These are phyloP conservation scores for Yponomeuta evonymella DNA, from an alignment of 2,888 invertebrate species.

Conservation along the genomic window DNA sequence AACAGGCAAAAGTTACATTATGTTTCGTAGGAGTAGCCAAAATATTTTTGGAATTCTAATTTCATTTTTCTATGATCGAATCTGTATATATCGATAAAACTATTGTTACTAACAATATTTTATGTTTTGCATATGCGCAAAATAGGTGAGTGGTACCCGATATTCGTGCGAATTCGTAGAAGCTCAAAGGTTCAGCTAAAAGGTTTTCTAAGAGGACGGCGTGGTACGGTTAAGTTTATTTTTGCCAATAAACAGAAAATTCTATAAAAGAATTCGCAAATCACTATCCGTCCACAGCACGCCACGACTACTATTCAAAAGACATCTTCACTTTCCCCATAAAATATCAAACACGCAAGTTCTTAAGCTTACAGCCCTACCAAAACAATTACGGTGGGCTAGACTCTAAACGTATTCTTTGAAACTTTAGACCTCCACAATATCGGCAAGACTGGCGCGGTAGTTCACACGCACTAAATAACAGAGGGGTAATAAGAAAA, in stretches of 20 bases:
- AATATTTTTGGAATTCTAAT: no score
- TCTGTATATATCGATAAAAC: no score
- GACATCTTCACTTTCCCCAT: not conserved
- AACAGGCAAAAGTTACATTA: no score
- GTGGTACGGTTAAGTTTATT: not conserved
- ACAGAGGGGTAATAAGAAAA: constrained; percentile 16
- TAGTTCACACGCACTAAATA: constrained; percentile 16
- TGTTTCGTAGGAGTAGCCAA: no score
- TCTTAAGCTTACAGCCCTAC: not conserved
- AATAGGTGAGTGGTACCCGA: no score
- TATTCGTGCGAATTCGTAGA: no score
- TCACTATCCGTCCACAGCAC: not conserved
- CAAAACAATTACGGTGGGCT: not conserved
- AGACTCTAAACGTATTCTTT: not conserved
- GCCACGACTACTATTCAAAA: not conserved
- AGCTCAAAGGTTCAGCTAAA: no score
- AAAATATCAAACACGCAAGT: not conserved
- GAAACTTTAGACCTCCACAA: not conserved
- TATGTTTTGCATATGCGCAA: no score
- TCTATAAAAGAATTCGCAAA: no score
- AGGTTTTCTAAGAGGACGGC: no score
- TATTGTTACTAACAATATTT: no score
- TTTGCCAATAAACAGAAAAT: not conserved
- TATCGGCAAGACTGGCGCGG: not conserved
- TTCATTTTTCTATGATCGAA: no score